Evolutionary conservation across 2,113 vertebrate species (phyloP).

Genomic region (Hippocampus comes): DNA sequence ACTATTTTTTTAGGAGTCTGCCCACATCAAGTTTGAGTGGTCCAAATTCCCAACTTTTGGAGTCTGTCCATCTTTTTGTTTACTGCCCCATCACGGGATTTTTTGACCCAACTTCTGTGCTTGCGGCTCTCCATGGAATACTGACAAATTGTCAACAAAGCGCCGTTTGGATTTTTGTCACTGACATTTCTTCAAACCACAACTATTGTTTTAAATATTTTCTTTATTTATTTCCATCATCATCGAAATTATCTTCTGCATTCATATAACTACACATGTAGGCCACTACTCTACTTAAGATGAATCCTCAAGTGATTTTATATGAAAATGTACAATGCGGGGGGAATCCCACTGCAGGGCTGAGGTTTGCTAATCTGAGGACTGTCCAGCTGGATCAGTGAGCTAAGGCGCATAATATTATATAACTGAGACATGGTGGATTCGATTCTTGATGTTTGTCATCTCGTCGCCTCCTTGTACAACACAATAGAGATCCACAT

Average conservation of each 20-base stretch:
- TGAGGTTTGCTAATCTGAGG: constrained; percentile 36
- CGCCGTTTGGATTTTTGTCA: constrained; percentile 25
- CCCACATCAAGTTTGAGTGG: constrained; percentile 1
- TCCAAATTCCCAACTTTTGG: constrained; percentile 49
- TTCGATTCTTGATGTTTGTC: constrained; percentile 30
- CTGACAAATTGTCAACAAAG: constrained; percentile 37
- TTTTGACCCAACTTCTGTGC: constrained; percentile 30
- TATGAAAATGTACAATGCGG: constrained; percentile 10
- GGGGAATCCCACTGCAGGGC: constrained; percentile 12
- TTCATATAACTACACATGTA: neutral
- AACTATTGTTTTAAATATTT: neutral
- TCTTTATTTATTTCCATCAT: neutral
- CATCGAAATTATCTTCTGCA: neutral
- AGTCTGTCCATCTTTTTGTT: constrained; percentile 44
- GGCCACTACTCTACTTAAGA: neutral
- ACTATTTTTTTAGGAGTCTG: constrained; percentile 15
- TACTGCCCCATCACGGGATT: constrained; percentile 18
- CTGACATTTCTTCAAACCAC: constrained; percentile 17
- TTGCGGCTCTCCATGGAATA: constrained; percentile 39
- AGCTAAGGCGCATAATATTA: constrained; percentile 42
- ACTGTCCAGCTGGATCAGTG: constrained; percentile 41
- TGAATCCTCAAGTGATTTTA: constrained; percentile 6
- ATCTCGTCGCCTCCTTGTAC: constrained; percentile 16
- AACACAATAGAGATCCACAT: constrained; percentile 9
- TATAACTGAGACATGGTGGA: constrained; percentile 38